These are phyloP conservation scores for Phymorhynchus buccinoides DNA, from an alignment of 1,140 invertebrate species.

Conservation along the genomic window DNA sequence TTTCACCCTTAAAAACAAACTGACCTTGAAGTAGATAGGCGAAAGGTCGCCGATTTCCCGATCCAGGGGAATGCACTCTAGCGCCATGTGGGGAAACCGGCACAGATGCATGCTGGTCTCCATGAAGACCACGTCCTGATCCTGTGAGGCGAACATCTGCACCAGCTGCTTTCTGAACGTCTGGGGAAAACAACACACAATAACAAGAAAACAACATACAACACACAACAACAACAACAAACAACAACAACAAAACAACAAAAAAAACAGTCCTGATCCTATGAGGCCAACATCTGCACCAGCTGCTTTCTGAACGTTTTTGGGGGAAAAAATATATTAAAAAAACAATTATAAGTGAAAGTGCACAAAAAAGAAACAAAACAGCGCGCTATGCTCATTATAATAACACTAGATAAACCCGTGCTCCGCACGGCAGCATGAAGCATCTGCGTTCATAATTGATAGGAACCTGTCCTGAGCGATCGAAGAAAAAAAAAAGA, in stretches of 20 bases:
- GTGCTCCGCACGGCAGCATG: too few relatives aligned
- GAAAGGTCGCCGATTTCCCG: constrained; percentile 86
- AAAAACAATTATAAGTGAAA: too few relatives aligned
- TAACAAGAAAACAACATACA: too few relatives aligned
- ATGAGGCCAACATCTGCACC: constrained; percentile 82
- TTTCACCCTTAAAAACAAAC: too few relatives aligned
- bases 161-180: constrained; percentile 83
- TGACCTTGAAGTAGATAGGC: constrained; percentile 94
- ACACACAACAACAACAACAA: too few relatives aligned
- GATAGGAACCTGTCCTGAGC: too few relatives aligned
- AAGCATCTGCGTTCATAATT: too few relatives aligned
- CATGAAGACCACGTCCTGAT: constrained; percentile 91
- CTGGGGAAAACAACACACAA: constrained; percentile 72
- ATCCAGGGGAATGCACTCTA: constrained; percentile 91
- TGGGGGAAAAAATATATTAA: constrained; percentile 59
- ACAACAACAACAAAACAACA: too few relatives aligned
- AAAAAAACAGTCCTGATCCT: constrained; percentile 83
- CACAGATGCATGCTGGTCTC: constrained; percentile 86
- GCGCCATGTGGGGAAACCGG: constrained; percentile 86
- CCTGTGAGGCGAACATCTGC: constrained; percentile 81
- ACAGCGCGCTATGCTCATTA: too few relatives aligned
- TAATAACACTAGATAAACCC: too few relatives aligned
- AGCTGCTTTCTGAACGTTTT: constrained; percentile 83
- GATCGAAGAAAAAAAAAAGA: too few relatives aligned
- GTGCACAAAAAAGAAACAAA: too few relatives aligned